These are phyloP conservation scores for Orchestes rusci DNA, from an alignment of 2,888 invertebrate species.

Conservation along the genomic window DNA sequence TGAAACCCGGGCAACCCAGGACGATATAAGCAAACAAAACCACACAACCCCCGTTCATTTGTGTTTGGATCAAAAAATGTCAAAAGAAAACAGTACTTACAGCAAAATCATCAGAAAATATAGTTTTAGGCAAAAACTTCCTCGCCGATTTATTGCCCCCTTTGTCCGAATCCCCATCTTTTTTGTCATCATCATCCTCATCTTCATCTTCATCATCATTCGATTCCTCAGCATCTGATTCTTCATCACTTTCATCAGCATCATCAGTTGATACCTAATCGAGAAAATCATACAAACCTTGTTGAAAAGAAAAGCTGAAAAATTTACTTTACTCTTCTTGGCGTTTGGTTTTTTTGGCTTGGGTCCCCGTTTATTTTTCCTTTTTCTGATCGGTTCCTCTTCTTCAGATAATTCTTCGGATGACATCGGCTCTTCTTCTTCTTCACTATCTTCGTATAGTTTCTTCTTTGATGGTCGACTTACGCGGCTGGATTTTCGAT, in stretches of 20 bases:
- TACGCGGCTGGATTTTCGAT: constrained; percentile 17
- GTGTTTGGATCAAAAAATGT: constrained; percentile 19
- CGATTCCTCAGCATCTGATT: too few relatives aligned
- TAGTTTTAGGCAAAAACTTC: constrained; percentile 31
- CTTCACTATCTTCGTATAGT: constrained; percentile 17
- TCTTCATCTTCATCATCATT: too few relatives aligned
- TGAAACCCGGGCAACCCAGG: too few relatives aligned
- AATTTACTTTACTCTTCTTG: constrained; percentile 8
- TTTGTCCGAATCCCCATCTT: constrained; percentile 19
- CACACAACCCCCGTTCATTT: not conserved
- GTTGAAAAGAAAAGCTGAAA: too few relatives aligned
- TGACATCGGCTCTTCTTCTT: constrained; percentile 8
- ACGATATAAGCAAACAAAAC: too few relatives aligned
- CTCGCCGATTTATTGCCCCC: too few relatives aligned
- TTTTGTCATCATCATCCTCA: constrained; percentile 12
- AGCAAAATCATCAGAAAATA: constrained; percentile 31
- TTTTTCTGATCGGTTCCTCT: constrained; percentile 3
- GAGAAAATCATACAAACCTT: too few relatives aligned
- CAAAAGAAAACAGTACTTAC: constrained; percentile 23
- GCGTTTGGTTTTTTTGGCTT: constrained; percentile 8
- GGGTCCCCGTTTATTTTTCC: not conserved
- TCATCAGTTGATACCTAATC: too few relatives aligned
- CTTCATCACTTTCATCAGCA: too few relatives aligned
- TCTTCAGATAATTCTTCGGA: constrained; percentile 7
- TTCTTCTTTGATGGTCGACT: constrained; percentile 15